These are phyloP conservation scores for Maniola hyperantus DNA, from an alignment of 2,888 invertebrate species.

Conservation along the genomic window DNA sequence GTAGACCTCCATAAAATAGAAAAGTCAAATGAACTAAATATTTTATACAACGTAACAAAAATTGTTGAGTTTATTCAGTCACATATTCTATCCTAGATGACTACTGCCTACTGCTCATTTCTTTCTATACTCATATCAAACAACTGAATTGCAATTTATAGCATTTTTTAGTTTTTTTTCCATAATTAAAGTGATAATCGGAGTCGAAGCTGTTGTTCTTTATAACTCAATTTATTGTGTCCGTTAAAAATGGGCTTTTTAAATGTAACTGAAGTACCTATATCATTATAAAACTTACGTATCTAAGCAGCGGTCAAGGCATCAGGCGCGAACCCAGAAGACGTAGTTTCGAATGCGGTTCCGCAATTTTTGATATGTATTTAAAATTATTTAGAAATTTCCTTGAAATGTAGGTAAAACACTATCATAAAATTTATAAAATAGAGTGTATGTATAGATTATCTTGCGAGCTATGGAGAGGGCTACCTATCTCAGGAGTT, in stretches of 20 bases:
- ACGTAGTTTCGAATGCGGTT: too few relatives aligned
- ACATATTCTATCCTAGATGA: not conserved
- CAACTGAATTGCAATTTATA: conserved; percentile 66
- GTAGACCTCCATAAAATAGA: not conserved
- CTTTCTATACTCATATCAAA: conserved; percentile 41
- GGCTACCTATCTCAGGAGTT: too few relatives aligned
- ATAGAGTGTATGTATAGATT: too few relatives aligned
- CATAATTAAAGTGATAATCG: conserved; percentile 69
- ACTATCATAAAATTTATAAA: too few relatives aligned
- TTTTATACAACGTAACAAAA: not conserved
- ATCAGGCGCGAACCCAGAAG: too few relatives aligned
- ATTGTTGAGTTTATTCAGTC: not conserved
- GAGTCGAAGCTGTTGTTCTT: conserved; percentile 50
- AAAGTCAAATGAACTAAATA: not conserved
- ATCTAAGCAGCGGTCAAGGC: too few relatives aligned
- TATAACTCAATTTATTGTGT: conserved; percentile 63
- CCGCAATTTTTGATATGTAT: too few relatives aligned
- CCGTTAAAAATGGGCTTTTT: conserved; percentile 50
- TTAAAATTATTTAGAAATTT: too few relatives aligned
- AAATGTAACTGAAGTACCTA: conserved; percentile 34
- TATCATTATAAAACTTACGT: too few relatives aligned
- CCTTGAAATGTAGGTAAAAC: too few relatives aligned
- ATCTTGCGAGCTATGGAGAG: too few relatives aligned
- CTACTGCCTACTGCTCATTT: conserved; percentile 38
- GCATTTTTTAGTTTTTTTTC: conserved; percentile 68